Evolutionary conservation across 2,797 vertebrate species (phyloP).

Genomic region (Macrochelys suwanniensis): DNA sequence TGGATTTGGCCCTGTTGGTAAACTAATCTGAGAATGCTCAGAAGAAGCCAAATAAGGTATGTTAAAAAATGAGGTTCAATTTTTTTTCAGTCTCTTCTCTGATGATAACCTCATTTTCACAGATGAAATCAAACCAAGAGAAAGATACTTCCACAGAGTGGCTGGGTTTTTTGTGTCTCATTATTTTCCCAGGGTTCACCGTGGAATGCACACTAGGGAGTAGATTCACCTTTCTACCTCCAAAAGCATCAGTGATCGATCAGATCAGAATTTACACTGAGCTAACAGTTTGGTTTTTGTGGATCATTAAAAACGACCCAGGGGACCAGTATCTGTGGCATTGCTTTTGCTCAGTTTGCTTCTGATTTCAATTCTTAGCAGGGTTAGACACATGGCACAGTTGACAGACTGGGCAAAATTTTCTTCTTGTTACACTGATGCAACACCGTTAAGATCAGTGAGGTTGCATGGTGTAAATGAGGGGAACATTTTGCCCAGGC

Average conservation of each 20-base stretch:
- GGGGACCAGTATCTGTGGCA: slow-evolving; percentile 42
- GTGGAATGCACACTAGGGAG: slow-evolving; percentile 17
- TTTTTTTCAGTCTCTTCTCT: slow-evolving; percentile 47
- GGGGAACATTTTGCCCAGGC: slow-evolving; percentile 28
- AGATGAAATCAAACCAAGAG: slow-evolving; percentile 35
- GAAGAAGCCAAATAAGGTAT: slow-evolving; percentile 9
- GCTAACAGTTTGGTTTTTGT: slow-evolving; percentile 51
- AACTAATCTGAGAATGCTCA: neutral
- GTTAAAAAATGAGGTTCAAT: neutral
- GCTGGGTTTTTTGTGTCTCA: neutral
- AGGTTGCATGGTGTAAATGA: slow-evolving; percentile 28
- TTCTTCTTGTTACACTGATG: neutral
- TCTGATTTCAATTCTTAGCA: slow-evolving; percentile 59
- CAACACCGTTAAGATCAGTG: slow-evolving; percentile 7
- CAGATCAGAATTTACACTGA: slow-evolving; percentile 44
- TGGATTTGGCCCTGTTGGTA: slow-evolving; percentile 30
- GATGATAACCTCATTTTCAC: slow-evolving; percentile 28
- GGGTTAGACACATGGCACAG: neutral
- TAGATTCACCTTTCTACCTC: slow-evolving; percentile 40
- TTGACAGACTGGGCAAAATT: slow-evolving; percentile 28
- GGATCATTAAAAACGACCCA: slow-evolving; percentile 64
- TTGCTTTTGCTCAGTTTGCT: slow-evolving; percentile 26
- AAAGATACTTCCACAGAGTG: slow-evolving; percentile 18
- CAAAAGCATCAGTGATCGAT: slow-evolving; percentile 56
- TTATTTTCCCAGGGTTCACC: slow-evolving; percentile 34